Evolutionary conservation across 1,140 invertebrate species (phyloP), one percentile per base, ranked within the genome.

Genomic region (Orius insidiosus): DNA sequence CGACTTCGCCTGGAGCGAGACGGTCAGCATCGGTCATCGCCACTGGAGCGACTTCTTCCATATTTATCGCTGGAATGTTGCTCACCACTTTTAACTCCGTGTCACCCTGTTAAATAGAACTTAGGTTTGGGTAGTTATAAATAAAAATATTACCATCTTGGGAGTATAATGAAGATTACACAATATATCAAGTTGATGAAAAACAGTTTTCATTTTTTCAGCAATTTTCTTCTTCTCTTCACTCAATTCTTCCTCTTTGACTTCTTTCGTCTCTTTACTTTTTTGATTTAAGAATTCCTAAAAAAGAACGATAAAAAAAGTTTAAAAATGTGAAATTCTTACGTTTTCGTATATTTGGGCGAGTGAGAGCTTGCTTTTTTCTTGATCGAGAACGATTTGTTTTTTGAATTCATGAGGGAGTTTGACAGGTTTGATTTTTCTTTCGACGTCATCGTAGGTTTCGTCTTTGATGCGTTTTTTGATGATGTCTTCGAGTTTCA

Each of bases 31-130:
- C 85, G 58, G 77, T 88, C 1, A 80, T 74, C 15, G 78, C 75
- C 2, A 85, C 68, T 24, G 92, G 93, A 2, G 85, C 86, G n/a
- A 94, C 86, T 67, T 98, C 93, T 67, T 98, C 95, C 74, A 96
- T 86, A 19, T 66, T 72, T 42, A 98, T 80, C 3, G 90, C 83
- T 11, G 92, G 87, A 50, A 90, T 64, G 63, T 98, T 97, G 42
- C 72, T 86, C 1, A 97, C 67, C 53, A 98, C 83, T 63, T 85
- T 88, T 0, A 95, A 63, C 56, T 98, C 94, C 1, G 89, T 80
- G 47, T 75, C 69, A 9, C 76, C 73, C 67, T 82, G 49, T 50
- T n/a, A 66, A 64, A 48, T 46, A 48, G 56, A 53, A 51, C n/a
- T n/a, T n/a, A n/a, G n/a, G n/a, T n/a, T n/a, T n/a, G n/a, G n/a